phyloP scores from a whole-genome alignment of 2,113 vertebrate genomes.

The Trinectes maculatus region DNA sequence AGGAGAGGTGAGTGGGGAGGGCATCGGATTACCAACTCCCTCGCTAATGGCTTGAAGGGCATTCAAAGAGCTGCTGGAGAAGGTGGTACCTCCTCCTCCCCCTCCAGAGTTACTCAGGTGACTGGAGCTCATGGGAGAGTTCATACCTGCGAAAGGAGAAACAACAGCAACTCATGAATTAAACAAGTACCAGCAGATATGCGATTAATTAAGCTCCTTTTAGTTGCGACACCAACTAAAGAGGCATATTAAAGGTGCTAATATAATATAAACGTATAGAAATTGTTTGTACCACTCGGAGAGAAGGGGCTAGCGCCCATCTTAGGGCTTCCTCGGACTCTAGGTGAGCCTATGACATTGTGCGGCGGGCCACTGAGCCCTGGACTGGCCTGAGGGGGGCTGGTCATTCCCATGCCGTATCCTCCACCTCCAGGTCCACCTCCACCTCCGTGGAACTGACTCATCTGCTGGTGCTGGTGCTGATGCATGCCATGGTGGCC shows the following conservation, averaged over 20 bases:
- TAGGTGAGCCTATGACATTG: constrained; percentile 91
- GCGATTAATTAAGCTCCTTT: background rate
- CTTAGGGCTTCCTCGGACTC: constrained; percentile 93
- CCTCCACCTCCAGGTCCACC: constrained; percentile 62
- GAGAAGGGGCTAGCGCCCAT: constrained; percentile 93
- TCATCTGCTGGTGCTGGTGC: constrained; percentile 78
- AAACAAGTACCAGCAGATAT: background rate
- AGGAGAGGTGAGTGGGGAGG: constrained; percentile 91
- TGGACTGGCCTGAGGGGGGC: constrained; percentile 90
- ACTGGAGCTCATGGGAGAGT: constrained; percentile 91
- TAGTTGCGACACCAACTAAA: too few relatives aligned
- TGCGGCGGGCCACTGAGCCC: constrained; percentile 87
- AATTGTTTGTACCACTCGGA: constrained; percentile 87
- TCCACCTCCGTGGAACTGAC: constrained; percentile 84
- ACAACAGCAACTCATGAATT: background rate
- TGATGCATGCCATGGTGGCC: constrained; percentile 77
- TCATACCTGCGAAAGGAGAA: constrained; percentile 83
- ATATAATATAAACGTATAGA: background rate
- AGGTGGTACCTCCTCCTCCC: constrained; percentile 81
- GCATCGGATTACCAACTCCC: constrained; percentile 92
- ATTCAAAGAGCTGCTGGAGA: constrained; percentile 96
- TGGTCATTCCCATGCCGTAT: constrained; percentile 90
- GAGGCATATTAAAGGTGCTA: background rate
- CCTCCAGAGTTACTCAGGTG: constrained; percentile 78
- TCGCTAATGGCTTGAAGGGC: constrained; percentile 98